These are phyloP conservation scores for Drosophila subsilvestris DNA, from an alignment of 2,888 invertebrate species.

Conservation along the genomic window DNA sequence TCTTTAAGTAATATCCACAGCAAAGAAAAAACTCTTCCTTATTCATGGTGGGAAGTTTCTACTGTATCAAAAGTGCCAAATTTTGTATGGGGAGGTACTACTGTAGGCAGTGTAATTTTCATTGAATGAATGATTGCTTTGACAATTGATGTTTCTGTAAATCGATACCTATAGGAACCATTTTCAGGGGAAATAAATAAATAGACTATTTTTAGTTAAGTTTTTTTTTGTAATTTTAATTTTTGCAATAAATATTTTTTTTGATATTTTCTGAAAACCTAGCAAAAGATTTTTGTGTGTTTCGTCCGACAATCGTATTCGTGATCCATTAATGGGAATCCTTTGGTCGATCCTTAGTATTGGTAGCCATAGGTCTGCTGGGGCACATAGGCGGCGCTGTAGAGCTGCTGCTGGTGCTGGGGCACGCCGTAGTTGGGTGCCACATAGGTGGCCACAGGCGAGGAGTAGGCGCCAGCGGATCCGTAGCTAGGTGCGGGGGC, in stretches of 20 bases:
- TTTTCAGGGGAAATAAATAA: not conserved
- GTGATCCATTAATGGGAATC: conserved; percentile 13
- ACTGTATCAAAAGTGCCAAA: not conserved
- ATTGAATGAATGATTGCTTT: no score
- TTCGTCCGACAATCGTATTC: conserved; percentile 33
- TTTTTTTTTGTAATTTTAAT: conserved; percentile 18
- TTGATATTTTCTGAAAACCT: conserved; percentile 40
- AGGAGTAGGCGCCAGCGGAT: conserved; percentile 76
- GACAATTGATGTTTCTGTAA: no score
- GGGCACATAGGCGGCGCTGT: conserved; percentile 60
- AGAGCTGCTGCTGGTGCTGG: conserved; percentile 62
- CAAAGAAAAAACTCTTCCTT: not conserved
- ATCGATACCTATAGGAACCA: not conserved
- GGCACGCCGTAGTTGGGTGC: conserved; percentile 74
- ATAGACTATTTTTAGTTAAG: not conserved
- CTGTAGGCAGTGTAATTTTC: not conserved
- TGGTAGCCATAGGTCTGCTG: conserved; percentile 64
- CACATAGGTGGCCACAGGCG: conserved; percentile 71
- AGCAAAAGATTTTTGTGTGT: conserved; percentile 30
- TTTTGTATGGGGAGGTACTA: not conserved
- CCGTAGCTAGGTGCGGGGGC: conserved; percentile 64
- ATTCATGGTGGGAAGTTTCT: not conserved
- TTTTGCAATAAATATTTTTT: conserved; percentile 55
- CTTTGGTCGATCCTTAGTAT: conserved; percentile 50
- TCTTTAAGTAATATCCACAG: not conserved